Evolutionary conservation across 1,140 invertebrate species (phyloP), one percentile per base, ranked within the genome.

Genomic region (Aphis gossypii): DNA sequence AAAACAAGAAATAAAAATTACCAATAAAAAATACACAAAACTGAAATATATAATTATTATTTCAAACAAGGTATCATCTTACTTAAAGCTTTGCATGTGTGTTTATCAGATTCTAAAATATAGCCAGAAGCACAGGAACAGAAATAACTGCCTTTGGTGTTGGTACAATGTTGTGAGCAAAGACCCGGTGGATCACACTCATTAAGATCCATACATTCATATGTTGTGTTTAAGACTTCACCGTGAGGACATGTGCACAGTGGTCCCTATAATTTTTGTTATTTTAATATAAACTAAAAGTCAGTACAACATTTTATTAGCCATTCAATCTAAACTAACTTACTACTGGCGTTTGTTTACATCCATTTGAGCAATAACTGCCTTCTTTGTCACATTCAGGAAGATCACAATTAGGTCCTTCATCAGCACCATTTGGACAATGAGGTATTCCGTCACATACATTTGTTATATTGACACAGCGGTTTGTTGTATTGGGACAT

Each of bases 371-470:
- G 95, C 99, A 99, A 0, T 97, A 96, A 0, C 97, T 97, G 94
- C 97, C 96, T 68, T 94, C 93, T 94, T 97, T 96, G 25, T 95
- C 95, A 95, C 98, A 98, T 94, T 98, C 97, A 1, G 96, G 96
- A 23, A 98, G 96, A 94, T 97, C 97, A 95, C 98, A 99, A 86
- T 97, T 97, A 3, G 96, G 96, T 30, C 99, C 99, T 96, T 99
- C 99, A 95, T 99, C 98, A 1, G 97, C 96, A 1, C 98, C 98
- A 94, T 98, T 98, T 0, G 98, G 98, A 96, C 98, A 99, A 94
- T 99, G 98, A 1, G 96, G 95, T 89, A 97, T 98, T 30, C 96
- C 96, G 95, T 99, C 97, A 95, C 98, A 99, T 0, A 99, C 97
- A 38, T 96, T 96, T 0, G 97, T 97, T 0, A 97, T 95, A 94